Evolutionary conservation across 2,113 vertebrate species (phyloP), one percentile per base, ranked within the genome.

Genomic region (Hippocampus zosterae): DNA sequence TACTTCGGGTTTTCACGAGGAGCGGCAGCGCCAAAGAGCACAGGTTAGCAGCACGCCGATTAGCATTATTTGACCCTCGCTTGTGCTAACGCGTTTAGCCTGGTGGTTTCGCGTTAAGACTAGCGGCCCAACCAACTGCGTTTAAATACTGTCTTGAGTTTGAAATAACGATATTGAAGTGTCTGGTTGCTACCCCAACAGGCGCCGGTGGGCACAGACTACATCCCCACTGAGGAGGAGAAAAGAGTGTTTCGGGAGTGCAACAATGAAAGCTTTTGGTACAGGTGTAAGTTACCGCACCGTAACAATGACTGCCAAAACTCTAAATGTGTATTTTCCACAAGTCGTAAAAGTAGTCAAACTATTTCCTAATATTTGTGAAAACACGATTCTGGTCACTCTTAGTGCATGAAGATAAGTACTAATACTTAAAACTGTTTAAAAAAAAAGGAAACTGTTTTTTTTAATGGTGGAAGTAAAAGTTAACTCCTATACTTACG

Each of bases 191-290:
- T 19, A 15, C 37, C 33, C n/a, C 12, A 48, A 52, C 55, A 95
- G 94, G 77, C 75, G 29, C 83, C 83, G 5, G 1, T 92, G 57
- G 88, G 85, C 12, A 65, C 69, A 27, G 79, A 86, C 44, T 96
- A 96, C 53, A 64, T 94, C 77, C 94, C 92, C 0, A 97, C 93
- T 23, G 94, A 96, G 6, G 95, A 96, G 15, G 96, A 98, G 90
- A 92, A 62, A 82, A 87, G 81, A 70, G 83, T 96, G 46, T 91
- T 97, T 2, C 90, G 33, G 72, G 95, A 98, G 77, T 98, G 97
- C 83, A 92, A 88, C 66, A 61, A 83, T 1, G 97, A 98, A 84
- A 96, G 95, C 81, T 94, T 96, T 77, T 91, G 90, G 60, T 96
- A 94, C 37, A 93, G 97, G 89, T 94, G 97, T 98, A 85, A 91